Evolutionary conservation across 1,140 invertebrate genomes (phyloP).

Genomic region (Alviniconcha marisindica): DNA sequence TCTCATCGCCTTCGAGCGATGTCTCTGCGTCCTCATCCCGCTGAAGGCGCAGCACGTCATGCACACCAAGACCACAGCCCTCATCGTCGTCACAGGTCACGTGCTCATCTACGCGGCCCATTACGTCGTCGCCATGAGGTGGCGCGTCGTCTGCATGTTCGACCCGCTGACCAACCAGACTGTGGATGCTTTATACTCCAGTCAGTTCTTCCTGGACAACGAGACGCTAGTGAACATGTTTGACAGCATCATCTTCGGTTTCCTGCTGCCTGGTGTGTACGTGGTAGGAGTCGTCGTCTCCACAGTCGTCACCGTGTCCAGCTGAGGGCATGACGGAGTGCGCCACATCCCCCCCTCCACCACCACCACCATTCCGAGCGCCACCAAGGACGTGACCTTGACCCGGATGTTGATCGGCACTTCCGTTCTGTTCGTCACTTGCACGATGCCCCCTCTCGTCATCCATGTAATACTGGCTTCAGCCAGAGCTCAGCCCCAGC

Average conservation of each 20-base stretch:
- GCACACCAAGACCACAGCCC: background rate
- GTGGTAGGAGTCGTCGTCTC: constrained; percentile 18
- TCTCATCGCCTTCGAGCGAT: constrained; percentile 41
- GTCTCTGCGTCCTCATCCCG: constrained; percentile 34
- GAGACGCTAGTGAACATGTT: constrained; percentile 23
- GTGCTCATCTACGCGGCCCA: constrained; percentile 5
- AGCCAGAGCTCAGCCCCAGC: constrained; percentile 26
- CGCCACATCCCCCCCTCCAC: background rate
- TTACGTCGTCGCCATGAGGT: constrained; percentile 25
- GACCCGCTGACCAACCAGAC: constrained; percentile 13
- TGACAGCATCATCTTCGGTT: constrained; percentile 31
- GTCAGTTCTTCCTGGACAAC: constrained; percentile 22
- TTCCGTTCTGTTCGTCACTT: constrained; percentile 28
- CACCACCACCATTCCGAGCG: background rate
- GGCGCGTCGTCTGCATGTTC: constrained; percentile 26
- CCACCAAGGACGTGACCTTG: constrained; percentile 17
- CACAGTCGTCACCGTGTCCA: constrained; percentile 33
- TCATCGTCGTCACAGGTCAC: constrained; percentile 18
- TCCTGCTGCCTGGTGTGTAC: constrained; percentile 24
- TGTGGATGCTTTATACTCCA: constrained; percentile 4
- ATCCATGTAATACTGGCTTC: constrained; percentile 20
- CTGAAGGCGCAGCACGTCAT: constrained; percentile 9
- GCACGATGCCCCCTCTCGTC: constrained; percentile 23
- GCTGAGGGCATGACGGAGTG: constrained; percentile 35
- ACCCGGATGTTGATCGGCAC: constrained; percentile 37